Evolutionary conservation across 2,888 invertebrate genomes (phyloP).

Genomic region (Yponomeuta sedellus): DNA sequence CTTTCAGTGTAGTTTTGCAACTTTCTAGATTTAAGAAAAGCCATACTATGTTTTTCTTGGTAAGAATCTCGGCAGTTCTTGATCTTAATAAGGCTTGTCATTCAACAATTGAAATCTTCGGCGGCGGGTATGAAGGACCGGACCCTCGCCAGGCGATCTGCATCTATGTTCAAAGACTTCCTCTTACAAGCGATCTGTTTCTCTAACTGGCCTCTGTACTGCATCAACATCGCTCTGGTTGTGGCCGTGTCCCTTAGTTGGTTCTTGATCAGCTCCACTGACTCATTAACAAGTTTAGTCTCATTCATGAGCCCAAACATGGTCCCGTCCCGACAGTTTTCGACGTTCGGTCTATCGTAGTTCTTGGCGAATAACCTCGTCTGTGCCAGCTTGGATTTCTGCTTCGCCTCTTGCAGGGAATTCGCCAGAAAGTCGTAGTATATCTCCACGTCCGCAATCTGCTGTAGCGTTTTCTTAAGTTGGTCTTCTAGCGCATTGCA

Average conservation of each 20-base stretch:
- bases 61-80: too few relatives aligned
- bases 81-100: too few relatives aligned
- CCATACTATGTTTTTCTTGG: too few relatives aligned
- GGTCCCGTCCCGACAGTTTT: slow-evolving; percentile 88
- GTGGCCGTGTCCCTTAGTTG: slow-evolving; percentile 80
- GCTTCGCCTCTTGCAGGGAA: slow-evolving; percentile 82
- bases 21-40: too few relatives aligned
- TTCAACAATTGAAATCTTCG: slow-evolving; percentile 61
- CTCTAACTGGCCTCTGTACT: slow-evolving; percentile 80
- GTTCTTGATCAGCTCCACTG: slow-evolving; percentile 64
- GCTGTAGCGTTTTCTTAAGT: slow-evolving; percentile 82
- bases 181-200: slow-evolving; percentile 83
- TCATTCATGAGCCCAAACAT: slow-evolving; percentile 86
- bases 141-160: slow-evolving; percentile 77
- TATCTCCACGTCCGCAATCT: slow-evolving; percentile 85
- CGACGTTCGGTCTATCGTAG: slow-evolving; percentile 83
- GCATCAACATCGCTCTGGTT: slow-evolving; percentile 69
- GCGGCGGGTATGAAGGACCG: slow-evolving; percentile 83
- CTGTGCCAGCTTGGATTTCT: slow-evolving; percentile 88
- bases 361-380: slow-evolving; percentile 86
- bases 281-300: slow-evolving; percentile 77
- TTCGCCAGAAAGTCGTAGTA: slow-evolving; percentile 82
- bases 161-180: slow-evolving; percentile 81
- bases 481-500: slow-evolving; percentile 82
- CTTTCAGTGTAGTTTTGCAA: too few relatives aligned